Percentiles rank a stretch among this genome's conserved stretches.
These are phyloP conservation scores for Hylomyscus alleni DNA, from an alignment of 2,797 vertebrate species.

Conservation along the genomic window DNA sequence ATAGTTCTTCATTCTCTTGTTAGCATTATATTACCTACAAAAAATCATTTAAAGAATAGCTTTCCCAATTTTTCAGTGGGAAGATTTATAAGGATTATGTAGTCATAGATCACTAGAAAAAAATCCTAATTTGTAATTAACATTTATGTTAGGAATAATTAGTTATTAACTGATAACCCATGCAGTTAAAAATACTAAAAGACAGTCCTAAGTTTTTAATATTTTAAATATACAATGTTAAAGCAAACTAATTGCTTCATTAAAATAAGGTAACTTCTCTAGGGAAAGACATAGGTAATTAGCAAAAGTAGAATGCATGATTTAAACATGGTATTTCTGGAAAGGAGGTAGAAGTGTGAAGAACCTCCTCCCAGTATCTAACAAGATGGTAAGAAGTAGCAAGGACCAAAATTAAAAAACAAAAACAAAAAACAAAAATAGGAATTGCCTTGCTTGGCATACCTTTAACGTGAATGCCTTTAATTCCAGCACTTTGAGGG, in stretches of 20 bases:
- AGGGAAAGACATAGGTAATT: neutral
- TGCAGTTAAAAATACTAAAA: neutral
- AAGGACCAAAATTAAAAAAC: neutral
- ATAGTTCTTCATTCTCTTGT: neutral
- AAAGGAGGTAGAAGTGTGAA: neutral
- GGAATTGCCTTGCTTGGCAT: neutral
- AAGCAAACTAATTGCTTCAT: neutral
- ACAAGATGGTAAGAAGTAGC: neutral
- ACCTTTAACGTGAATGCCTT: neutral
- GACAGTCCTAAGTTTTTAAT: neutral
- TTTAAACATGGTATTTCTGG: neutral
- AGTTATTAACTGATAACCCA: neutral
- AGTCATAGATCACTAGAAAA: neutral
- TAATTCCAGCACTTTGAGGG: too few species aligned
- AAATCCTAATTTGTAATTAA: neutral
- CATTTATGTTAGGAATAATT: neutral
- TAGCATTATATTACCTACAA: neutral
- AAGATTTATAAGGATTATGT: neutral
- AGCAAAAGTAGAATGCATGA: neutral
- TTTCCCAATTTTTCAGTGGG: neutral
- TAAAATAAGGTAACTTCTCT: neutral
- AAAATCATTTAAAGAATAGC: neutral
- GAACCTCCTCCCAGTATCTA: neutral
- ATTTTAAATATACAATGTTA: neutral
- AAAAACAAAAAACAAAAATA: too few species aligned